phyloP scores from a whole-genome alignment of 2,797 vertebrate species.

The Ceyx erithaca region DNA sequence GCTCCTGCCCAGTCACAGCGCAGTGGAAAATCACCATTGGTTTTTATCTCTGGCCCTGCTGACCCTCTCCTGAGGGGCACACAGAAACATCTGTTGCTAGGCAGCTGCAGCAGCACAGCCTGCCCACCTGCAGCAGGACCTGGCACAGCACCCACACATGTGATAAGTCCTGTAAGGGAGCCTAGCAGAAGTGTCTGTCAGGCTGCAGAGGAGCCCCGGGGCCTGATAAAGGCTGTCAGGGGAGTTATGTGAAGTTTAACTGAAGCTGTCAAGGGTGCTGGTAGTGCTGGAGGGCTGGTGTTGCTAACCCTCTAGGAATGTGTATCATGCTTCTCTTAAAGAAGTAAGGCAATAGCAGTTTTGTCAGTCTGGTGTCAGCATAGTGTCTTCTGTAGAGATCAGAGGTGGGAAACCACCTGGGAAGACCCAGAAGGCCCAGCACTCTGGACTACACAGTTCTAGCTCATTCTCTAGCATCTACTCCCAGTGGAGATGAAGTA shows the following conservation, averaged over 20 bases:
- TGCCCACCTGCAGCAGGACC: slow-evolving; percentile 61
- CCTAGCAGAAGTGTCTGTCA: slow-evolving; percentile 2
- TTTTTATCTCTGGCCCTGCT: slow-evolving; percentile 66
- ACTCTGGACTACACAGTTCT: neutral
- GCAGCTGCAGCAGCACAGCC: slow-evolving; percentile 81
- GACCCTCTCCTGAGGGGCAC: slow-evolving; percentile 76
- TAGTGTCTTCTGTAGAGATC: neutral
- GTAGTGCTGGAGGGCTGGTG: neutral
- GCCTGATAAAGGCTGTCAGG: slow-evolving; percentile 39
- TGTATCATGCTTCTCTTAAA: neutral
- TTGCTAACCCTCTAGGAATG: fast-evolving
- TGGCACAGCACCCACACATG: neutral
- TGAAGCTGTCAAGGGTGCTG: neutral
- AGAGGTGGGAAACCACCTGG: neutral
- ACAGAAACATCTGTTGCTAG: slow-evolving; percentile 82
- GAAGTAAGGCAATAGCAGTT: neutral
- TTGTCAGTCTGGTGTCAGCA: neutral
- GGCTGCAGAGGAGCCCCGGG: slow-evolving; percentile 41
- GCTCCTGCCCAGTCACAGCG: slow-evolving; percentile 32
- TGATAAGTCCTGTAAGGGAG: neutral
- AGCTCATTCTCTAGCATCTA: neutral
- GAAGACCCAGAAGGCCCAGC: neutral
- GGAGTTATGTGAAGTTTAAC: neutral
- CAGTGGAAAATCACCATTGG: slow-evolving; percentile 64
- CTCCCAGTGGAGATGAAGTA: neutral